Percentiles rank a stretch among this genome's conserved stretches.
These are phyloP conservation scores for Cyanoramphus novaezelandiae DNA, from an alignment of 2,113 vertebrate species.

Conservation along the genomic window DNA sequence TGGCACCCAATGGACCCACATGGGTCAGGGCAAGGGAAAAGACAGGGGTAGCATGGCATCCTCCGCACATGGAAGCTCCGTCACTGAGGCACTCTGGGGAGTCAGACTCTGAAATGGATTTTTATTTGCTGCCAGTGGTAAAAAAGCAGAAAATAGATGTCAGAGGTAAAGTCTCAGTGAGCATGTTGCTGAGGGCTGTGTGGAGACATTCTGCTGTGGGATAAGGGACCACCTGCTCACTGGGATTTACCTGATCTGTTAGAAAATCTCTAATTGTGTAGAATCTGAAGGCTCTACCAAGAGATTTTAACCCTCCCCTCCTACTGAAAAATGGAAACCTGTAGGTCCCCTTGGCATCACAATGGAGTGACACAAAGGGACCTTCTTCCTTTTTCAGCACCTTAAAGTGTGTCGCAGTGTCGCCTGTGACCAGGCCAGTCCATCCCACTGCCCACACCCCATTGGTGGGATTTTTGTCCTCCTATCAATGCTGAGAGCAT, in stretches of 20 bases:
- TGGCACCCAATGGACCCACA: not conserved
- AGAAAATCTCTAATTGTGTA: not conserved
- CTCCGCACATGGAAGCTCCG: fast-evolving
- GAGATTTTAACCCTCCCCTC: not conserved
- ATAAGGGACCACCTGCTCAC: not conserved
- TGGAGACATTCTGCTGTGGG: not conserved
- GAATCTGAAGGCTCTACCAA: not conserved
- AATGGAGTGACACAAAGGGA: not conserved
- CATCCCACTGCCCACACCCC: not conserved
- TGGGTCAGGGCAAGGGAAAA: not conserved
- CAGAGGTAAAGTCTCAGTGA: not conserved
- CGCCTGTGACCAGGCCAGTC: not conserved
- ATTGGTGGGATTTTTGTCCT: fast-evolving
- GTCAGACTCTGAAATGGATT: not conserved
- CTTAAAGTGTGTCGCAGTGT: not conserved
- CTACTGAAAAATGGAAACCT: not conserved
- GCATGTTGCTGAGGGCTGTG: fast-evolving
- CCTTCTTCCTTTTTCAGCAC: not conserved
- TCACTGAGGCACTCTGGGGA: not conserved
- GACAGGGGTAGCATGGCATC: not conserved
- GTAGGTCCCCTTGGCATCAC: not conserved
- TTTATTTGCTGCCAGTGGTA: not conserved
- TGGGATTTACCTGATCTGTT: not conserved
- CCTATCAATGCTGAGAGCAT: fast-evolving
- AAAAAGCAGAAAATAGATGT: not conserved